Evolutionary conservation across 2,888 invertebrate genomes (phyloP).

Genomic region (Vandiemenella viatica): DNA sequence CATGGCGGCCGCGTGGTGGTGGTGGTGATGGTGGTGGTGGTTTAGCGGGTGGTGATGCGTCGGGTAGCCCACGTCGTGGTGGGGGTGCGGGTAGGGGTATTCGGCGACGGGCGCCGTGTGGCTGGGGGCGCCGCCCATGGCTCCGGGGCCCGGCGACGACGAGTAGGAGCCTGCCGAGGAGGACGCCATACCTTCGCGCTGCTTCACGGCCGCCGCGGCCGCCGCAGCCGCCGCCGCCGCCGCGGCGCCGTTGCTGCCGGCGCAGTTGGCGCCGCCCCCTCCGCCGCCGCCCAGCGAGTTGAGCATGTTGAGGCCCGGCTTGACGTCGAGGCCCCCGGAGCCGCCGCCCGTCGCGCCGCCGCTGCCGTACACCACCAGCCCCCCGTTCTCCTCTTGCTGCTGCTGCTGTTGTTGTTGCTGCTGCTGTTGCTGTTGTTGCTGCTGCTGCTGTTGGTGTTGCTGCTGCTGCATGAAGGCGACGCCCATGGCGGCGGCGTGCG

Average conservation of each 20-base stretch:
- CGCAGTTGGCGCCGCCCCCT: too few species aligned
- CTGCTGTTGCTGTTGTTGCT: conserved; percentile 4
- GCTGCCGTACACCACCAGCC: conserved; percentile 6
- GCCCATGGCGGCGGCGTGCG: conserved; percentile 59
- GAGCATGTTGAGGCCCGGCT: conserved; percentile 27
- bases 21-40: conserved; percentile 28
- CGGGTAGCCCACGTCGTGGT: too few species aligned
- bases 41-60: too few species aligned
- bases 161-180: conserved; percentile 6
- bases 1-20: conserved; percentile 30
- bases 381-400: conserved; percentile 13
- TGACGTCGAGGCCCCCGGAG: conserved; percentile 20
- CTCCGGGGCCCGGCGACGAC: conserved; percentile 3
- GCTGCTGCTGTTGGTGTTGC: conserved; percentile 36
- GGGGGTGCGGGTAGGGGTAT: conserved; percentile 23
- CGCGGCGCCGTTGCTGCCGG: conserved; percentile 33
- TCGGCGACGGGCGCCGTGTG: too few species aligned
- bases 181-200: conserved; percentile 55
- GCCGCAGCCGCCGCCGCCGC: conserved; percentile 33
- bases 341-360: conserved; percentile 29
- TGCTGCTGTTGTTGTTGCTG: conserved; percentile 6
- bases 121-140: too few species aligned
- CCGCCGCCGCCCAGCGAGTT: conserved; percentile 30
- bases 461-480: conserved; percentile 73
- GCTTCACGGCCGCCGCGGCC: conserved; percentile 44